Base-by-base conservation (phyloP, 2,113 vertebrate genomes). In the Sporophila hypoxantha region DNA sequence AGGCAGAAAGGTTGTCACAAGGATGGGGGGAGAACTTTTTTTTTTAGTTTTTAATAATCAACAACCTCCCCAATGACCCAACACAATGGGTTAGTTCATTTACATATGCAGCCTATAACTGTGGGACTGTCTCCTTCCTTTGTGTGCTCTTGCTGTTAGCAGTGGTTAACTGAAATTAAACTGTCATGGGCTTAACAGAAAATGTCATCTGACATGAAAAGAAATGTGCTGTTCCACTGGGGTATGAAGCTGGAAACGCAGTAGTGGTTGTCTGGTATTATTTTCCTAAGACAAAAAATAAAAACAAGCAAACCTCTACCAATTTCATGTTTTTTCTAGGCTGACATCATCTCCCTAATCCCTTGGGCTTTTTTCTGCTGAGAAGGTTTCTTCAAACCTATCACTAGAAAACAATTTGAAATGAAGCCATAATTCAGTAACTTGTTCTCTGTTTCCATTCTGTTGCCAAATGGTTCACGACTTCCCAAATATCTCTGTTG, bases 101-200 rank as follows among this genome's bases (percentile, higher is more conserved):
- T 93, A 86, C 94, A 94, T 93, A 73, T 56, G 49, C 34, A 89
- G 81, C 89, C 82, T 93, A 82, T 76, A 89, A 59, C 74, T 88
- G 79, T 8, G 17, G 76, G 55, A 74, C 84, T 91, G 92, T 46
- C 89, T 77, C 68, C 61, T 87, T 71, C 18, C 90, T 93, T 95
- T 94, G 85, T 88, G 66, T 5, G 19, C 34, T 91, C 14, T 0
- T 44, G 81, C 66, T 4, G 8, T 86, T 94, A 94, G 74, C 67
- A 49, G 76, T 76, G 64, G 90, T 95, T 95, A 95, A 95, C 85
- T 93, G 76, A 93, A 96, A 96, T 96, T 96, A 95, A 96, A 91
- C 71, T 96, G 93, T 95, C 95, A 95, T 34, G 49, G 80, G 61
- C 88, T 94, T 87, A 93, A 89, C 94, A 90, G 70, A 87, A 94